These are phyloP conservation scores for Halichondria panicea DNA, from an alignment of 37 sponge, comb jelly and placozoan genomes.

Conservation along the genomic window DNA sequence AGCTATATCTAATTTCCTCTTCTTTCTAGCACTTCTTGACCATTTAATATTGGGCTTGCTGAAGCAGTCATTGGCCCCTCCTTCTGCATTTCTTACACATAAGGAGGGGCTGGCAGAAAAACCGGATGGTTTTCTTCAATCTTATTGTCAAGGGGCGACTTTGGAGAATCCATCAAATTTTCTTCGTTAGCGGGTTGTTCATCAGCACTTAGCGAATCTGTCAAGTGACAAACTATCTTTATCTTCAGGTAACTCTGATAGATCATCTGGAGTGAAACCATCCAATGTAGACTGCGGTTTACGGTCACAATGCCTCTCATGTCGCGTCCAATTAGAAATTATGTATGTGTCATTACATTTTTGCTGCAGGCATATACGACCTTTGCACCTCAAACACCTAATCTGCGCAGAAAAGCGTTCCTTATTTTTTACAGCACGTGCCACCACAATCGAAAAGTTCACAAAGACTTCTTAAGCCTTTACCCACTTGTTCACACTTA, in stretches of 20 bases:
- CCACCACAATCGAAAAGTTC: background rate
- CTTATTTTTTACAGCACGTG: background rate
- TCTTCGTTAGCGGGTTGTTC: too few relatives aligned
- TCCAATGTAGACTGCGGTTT: background rate
- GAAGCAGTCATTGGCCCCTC: background rate
- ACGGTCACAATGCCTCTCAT: background rate
- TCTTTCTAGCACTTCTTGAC: background rate
- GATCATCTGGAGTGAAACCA: too few relatives aligned
- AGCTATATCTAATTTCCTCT: background rate
- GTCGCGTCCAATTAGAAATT: background rate
- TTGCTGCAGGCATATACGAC: background rate
- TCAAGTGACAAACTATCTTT: too few relatives aligned
- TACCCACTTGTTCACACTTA: background rate
- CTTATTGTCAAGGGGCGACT: too few relatives aligned
- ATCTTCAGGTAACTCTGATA: too few relatives aligned
- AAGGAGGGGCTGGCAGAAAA: slow-evolving; percentile 22
- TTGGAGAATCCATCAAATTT: too few relatives aligned
- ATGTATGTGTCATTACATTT: background rate
- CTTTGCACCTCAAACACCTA: background rate
- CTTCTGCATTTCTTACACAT: background rate
- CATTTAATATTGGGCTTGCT: background rate
- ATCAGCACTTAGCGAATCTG: too few relatives aligned
- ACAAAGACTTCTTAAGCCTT: too few relatives aligned
- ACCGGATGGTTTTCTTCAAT: too few relatives aligned
- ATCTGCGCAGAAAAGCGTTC: background rate